Percentiles rank a stretch among this genome's conserved stretches.
Conservation (phyloP, 2,888 invertebrate genomes). For the Diloba caeruleocephala region DNA sequence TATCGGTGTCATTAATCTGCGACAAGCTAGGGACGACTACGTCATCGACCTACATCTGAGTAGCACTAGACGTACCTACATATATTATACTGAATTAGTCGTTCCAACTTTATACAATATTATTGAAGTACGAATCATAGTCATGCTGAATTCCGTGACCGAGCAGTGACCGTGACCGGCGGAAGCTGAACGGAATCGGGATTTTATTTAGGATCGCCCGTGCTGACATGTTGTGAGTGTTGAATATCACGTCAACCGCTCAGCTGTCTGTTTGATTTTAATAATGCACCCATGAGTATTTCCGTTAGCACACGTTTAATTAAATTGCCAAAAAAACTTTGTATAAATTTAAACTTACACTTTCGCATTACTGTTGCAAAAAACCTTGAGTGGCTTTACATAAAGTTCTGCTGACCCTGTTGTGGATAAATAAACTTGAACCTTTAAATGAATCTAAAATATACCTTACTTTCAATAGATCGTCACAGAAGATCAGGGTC, state of each 20-base stretch:
- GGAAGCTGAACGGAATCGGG: neutral
- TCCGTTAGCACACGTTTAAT: too few species aligned
- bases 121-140: neutral
- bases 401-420: neutral
- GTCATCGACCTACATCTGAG: constrained; percentile 40
- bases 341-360: too few species aligned
- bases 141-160: neutral
- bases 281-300: too few species aligned
- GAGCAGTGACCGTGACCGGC: neutral
- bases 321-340: too few species aligned
- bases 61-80: neutral
- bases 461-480: constrained; percentile 58
- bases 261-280: too few species aligned
- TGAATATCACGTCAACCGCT: too few species aligned
- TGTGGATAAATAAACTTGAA: neutral
- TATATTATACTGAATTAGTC: constrained; percentile 4
- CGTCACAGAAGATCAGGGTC: constrained; percentile 82
- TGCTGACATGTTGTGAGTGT: too few species aligned
- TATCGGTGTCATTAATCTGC: constrained; percentile 52
- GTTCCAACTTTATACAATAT: neutral
- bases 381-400: neutral
- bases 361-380: neutral
- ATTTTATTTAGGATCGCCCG: neutral
- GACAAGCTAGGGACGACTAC: constrained; percentile 33
- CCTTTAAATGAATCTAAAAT: neutral